These are phyloP conservation scores for Ceratothoa steindachneri DNA, from an alignment of 2,888 invertebrate genomes.

Conservation along the genomic window DNA sequence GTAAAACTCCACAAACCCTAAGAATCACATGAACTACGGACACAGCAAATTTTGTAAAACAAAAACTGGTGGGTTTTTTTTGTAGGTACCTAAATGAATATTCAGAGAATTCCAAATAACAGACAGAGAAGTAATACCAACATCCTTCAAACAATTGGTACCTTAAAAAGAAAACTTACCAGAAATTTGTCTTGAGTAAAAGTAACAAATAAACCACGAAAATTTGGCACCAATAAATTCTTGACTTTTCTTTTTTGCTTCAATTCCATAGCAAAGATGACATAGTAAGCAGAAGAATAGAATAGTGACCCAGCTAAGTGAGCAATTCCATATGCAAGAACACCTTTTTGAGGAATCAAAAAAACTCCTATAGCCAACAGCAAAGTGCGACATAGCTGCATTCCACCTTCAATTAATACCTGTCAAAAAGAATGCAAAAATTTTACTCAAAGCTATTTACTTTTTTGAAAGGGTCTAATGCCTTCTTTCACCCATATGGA, in stretches of 20 bases:
- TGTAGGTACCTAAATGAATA: no score
- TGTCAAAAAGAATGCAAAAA: not conserved
- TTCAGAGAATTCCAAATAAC: no score
- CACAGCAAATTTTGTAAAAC: no score
- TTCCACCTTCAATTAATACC: constrained; percentile 41
- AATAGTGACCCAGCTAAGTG: constrained; percentile 35
- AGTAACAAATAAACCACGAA: not conserved
- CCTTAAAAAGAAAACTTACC: no score
- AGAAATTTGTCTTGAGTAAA: not conserved
- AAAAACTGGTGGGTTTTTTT: no score
- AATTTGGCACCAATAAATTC: constrained; percentile 18
- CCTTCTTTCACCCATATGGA: no score
- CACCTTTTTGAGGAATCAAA: constrained; percentile 21
- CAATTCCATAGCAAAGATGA: constrained; percentile 22
- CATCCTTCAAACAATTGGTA: no score
- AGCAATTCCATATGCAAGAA: constrained; percentile 30
- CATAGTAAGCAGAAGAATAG: constrained; percentile 30
- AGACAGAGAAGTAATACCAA: no score
- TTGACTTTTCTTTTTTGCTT: constrained; percentile 11
- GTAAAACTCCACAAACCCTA: no score
- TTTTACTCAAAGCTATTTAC: not conserved
- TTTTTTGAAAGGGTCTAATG: no score
- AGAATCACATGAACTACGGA: no score
- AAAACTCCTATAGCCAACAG: constrained; percentile 21
- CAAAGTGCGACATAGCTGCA: constrained; percentile 29